Conservation (phyloP, 2,888 invertebrate genomes). For the Tuberolachnus salignus region DNA sequence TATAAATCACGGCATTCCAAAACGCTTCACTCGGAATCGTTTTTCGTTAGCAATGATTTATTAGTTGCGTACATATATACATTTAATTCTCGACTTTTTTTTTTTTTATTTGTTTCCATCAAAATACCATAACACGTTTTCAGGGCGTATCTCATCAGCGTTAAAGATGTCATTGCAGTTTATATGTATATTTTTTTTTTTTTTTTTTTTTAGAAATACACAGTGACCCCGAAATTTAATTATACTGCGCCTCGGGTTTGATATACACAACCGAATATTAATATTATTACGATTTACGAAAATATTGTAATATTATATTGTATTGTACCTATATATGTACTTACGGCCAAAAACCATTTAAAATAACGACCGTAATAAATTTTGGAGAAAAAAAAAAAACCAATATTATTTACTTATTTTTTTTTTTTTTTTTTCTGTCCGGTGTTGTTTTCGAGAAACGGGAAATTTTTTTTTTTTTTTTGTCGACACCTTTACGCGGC, state of each 20-base stretch:
- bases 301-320: background rate
- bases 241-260: no score
- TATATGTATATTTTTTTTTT: background rate
- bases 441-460: slow-evolving; percentile 24
- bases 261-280: background rate
- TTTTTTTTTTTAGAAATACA: background rate
- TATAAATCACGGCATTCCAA: no score
- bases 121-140: no score
- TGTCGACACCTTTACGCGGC: slow-evolving; percentile 51
- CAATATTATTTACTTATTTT: slow-evolving; percentile 16
- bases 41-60: no score
- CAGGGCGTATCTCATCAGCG: no score
- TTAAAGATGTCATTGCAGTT: no score
- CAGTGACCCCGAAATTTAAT: background rate
- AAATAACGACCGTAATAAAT: slow-evolving; percentile 56
- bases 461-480: slow-evolving; percentile 46
- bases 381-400: slow-evolving; percentile 4
- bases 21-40: no score
- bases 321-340: slow-evolving; percentile 11
- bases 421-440: slow-evolving; percentile 1
- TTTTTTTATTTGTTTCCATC: no score
- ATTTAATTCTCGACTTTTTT: no score
- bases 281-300: background rate
- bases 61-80: no score
- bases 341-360: slow-evolving; percentile 46